Base-by-base conservation (phyloP, 2,113 vertebrate genomes). In the Ploceus nigricollis region DNA sequence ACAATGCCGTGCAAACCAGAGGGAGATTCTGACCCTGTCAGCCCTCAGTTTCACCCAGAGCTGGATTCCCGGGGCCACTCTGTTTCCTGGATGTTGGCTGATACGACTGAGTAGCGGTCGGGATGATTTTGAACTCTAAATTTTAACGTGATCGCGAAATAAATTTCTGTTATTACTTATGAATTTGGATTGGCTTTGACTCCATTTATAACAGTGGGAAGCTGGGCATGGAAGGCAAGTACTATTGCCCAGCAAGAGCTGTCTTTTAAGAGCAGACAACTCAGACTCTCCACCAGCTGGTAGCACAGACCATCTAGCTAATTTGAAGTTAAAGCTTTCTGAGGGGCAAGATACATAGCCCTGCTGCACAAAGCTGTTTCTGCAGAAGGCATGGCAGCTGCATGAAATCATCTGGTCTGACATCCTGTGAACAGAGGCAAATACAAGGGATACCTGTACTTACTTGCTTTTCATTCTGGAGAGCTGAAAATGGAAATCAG, bases 321-420 rank as follows among this genome's bases (percentile, higher is more conserved):
- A 77, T 61, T 24, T 5, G 1, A 60, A 96, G n/a, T 9, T 45
- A 60, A 53, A 40, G 24, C n/a, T 66, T 73, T 42, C 63, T n/a
- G 58, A 73, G 19, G 27, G 7, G 30, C 54, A 81, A 65, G 37
- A 57, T 40, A n/a, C 4, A n/a, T 1, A 61, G 45, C n/a, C n/a
- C 20, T 69, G 66, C 54, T 89, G n/a, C 53, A 17, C n/a, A 57
- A 44, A 90, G 58, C 15, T 47, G 7, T 37, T 81, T 83, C 42
- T 13, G n/a, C 21, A 2, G 33, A 81, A 90, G 47, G 33, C 90
- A 73, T 0, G 2, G 48, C 35, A 87, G 30, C 19, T 70, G 35
- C 54, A 45, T 20, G 39, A 65, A 86, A 45, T 37, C 0, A 0
- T 19, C 42, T 3, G 1, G 25, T 42, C 40, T 81, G 58, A 53